Conservation (phyloP, 1,140 invertebrate species). For the Aleiodes sp. region DNA sequence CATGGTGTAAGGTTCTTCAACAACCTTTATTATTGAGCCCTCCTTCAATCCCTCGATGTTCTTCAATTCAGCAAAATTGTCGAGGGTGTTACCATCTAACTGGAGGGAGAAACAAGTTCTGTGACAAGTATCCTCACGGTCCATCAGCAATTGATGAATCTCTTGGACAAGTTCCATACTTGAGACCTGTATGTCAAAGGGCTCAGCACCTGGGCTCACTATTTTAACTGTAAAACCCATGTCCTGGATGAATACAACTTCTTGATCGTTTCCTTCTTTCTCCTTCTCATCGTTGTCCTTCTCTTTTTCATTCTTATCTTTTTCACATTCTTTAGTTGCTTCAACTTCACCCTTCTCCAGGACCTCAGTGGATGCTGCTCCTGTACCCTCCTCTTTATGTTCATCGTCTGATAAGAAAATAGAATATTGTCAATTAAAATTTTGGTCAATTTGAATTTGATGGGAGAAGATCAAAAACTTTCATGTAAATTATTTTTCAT, state of each 20-base stretch:
- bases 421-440: slow-evolving; percentile 15
- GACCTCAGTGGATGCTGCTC: slow-evolving; percentile 51
- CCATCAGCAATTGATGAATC: slow-evolving; percentile 97
- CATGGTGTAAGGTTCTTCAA: slow-evolving; percentile 97
- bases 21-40: slow-evolving; percentile 91
- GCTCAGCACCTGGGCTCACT: slow-evolving; percentile 85
- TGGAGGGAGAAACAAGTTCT: slow-evolving; percentile 97
- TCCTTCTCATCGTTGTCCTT: slow-evolving; percentile 56
- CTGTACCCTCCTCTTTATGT: slow-evolving; percentile 47
- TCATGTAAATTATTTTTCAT: not conserved
- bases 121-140: slow-evolving; percentile 97
- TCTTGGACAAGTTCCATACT: slow-evolving; percentile 98
- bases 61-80: slow-evolving; percentile 98
- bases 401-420: slow-evolving; percentile 49
- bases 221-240: slow-evolving; percentile 94
- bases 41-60: slow-evolving; percentile 95
- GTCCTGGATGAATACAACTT: slow-evolving; percentile 93
- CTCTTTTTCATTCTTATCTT: slow-evolving; percentile 54
- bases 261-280: slow-evolving; percentile 69
- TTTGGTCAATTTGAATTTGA: slow-evolving; percentile 3
- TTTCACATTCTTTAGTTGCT: slow-evolving; percentile 65
- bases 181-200: slow-evolving; percentile 94
- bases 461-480: no score
- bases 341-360: slow-evolving; percentile 69
- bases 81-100: slow-evolving; percentile 90